Base-by-base conservation (phyloP, 2,888 invertebrate species). In the Acronicta alni region DNA sequence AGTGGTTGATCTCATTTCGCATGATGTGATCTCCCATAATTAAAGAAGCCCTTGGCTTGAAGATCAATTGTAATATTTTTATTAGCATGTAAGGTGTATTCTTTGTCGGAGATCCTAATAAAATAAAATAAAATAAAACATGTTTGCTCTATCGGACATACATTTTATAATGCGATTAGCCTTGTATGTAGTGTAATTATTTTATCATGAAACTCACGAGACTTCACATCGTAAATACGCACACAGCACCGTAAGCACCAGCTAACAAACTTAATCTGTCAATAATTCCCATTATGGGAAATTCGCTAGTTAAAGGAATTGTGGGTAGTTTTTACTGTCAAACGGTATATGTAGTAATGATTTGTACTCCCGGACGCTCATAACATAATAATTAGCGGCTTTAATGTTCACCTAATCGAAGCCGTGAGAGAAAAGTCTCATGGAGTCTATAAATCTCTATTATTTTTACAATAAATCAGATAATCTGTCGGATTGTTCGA, bases 401-500 rank as follows among this genome's bases (percentile, higher is more conserved):
- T 30, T 43, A n/a, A 64, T 57, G 47, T 54, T 54, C 58, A n/a
- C 30, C 37, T 48, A 59, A 70, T 57, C 58, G 61, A 62, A 64
- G 63, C 45, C 61, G 73, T 77, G 77, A 68, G 77, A 72, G 68
- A 69, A 55, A 66, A 67, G 59, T 68, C 52, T 41, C 43, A 48
- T 32, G 37, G 35, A 57, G 45, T 47, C 67, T 54, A 72, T 75
- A 63, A 57, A 67, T 46, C 55, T 64, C 59, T 67, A 71, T 80
- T 79, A 80, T 79, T 81, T 78, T 72, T 77, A 69, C 75, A 77
- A 73, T 74, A 73, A 75, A 80, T 80, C 79, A 79, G 77, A 81
- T 82, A 75, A 72, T 72, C 58, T 48, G 59, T 74, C 60, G 61
- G 72, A 75, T 74, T 74, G 79, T 82, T 81, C 78, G 80, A 81